phyloP scores from a whole-genome alignment of 1,140 invertebrate genomes.

The Drosophila grimshawi region DNA sequence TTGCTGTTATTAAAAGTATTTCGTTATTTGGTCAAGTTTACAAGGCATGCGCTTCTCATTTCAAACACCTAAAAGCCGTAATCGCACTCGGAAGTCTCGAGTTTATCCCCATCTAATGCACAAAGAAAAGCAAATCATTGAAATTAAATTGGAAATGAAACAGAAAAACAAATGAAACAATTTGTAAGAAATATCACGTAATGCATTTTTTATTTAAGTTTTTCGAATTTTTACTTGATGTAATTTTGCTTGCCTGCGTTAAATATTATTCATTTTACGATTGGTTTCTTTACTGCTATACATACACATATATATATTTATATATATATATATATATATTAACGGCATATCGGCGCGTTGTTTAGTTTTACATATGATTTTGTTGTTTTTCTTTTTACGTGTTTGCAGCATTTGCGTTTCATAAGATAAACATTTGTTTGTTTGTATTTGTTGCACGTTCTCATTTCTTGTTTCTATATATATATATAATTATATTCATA shows the following conservation, averaged over 20 bases:
- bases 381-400: slow-evolving; percentile 31
- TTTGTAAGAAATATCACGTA: slow-evolving; percentile 80
- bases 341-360: slow-evolving; percentile 29
- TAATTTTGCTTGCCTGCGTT: slow-evolving; percentile 47
- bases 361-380: slow-evolving; percentile 52
- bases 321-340: slow-evolving; percentile 30
- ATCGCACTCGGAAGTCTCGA: slow-evolving; percentile 1
- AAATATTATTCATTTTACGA: slow-evolving; percentile 32
- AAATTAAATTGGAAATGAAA: slow-evolving; percentile 7
- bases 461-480: slow-evolving; percentile 30
- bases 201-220: slow-evolving; percentile 76
- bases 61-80: slow-evolving; percentile 10
- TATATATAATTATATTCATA: slow-evolving; percentile 9
- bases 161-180: slow-evolving; percentile 60
- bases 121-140: background rate
- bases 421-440: slow-evolving; percentile 46
- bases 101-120: background rate
- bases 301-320: slow-evolving; percentile 31
- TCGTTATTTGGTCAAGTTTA: slow-evolving; percentile 63
- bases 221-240: slow-evolving; percentile 54
- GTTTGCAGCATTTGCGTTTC: slow-evolving; percentile 42
- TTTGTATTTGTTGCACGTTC: slow-evolving; percentile 38
- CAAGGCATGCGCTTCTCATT: slow-evolving; percentile 49
- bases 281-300: slow-evolving; percentile 34
- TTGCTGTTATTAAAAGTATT: slow-evolving; percentile 24